Conservation (phyloP, 2,113 vertebrate species). For the Pseudonaja textilis region DNA sequence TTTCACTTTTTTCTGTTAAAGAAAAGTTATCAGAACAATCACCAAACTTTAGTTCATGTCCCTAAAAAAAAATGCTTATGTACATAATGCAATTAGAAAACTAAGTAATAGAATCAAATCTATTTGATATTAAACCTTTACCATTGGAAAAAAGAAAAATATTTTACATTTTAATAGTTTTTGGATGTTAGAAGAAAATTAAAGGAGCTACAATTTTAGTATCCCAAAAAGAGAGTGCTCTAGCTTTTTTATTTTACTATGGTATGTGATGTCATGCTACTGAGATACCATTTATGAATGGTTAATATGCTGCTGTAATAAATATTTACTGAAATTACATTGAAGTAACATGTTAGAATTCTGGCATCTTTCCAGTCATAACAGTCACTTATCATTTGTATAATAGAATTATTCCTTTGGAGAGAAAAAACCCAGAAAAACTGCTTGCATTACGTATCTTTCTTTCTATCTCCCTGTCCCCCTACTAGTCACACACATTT, state of each 20-base stretch:
- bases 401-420: conserved; percentile 50
- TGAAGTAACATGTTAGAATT: conserved; percentile 55
- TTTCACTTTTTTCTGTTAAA: conserved; percentile 80
- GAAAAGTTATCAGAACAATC: conserved; percentile 87
- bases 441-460: background rate
- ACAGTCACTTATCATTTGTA: conserved; percentile 35
- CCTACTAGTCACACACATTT: conserved; percentile 43
- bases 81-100: conserved; percentile 57
- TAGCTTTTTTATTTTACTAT: conserved; percentile 65
- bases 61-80: conserved; percentile 71
- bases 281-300: conserved; percentile 55
- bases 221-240: conserved; percentile 61
- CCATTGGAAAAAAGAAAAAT: conserved; percentile 61
- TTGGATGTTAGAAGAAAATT: conserved; percentile 58
- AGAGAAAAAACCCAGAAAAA: background rate
- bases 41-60: conserved; percentile 86
- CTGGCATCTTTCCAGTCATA: conserved; percentile 68
- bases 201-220: conserved; percentile 57
- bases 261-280: conserved; percentile 67
- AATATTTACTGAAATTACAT: conserved; percentile 51
- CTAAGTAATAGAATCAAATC: conserved; percentile 59
- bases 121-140: conserved; percentile 56
- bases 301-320: conserved; percentile 64
- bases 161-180: conserved; percentile 50
- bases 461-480: background rate